These are phyloP conservation scores for Oxytorus armatus DNA, from an alignment of 2,888 invertebrate genomes.

Conservation along the genomic window DNA sequence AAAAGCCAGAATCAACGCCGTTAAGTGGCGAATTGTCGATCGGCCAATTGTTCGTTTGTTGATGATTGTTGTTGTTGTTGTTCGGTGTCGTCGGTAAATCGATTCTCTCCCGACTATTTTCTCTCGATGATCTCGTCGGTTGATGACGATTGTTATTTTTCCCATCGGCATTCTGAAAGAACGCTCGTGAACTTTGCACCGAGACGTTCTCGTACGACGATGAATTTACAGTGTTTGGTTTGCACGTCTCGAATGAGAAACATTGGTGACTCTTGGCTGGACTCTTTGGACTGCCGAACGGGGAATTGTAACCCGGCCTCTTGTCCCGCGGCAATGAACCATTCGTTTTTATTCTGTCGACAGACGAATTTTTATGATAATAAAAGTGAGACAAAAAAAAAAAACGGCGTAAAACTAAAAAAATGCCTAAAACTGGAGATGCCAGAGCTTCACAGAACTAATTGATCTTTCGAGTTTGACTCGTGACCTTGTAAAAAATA, in stretches of 20 bases:
- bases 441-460: too few relatives aligned
- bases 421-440: too few relatives aligned
- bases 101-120: constrained; percentile 41
- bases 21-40: constrained; percentile 43
- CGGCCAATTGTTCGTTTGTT: constrained; percentile 75
- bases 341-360: constrained; percentile 93
- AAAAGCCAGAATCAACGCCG: constrained; percentile 69
- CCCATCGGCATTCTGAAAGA: constrained; percentile 69
- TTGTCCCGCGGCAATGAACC: constrained; percentile 93
- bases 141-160: constrained; percentile 64
- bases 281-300: constrained; percentile 81
- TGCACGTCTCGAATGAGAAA: constrained; percentile 84
- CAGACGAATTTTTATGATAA: too few relatives aligned
- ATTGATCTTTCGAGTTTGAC: too few relatives aligned
- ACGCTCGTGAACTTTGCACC: constrained; percentile 81
- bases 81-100: constrained; percentile 65
- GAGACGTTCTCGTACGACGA: constrained; percentile 80
- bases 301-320: constrained; percentile 83
- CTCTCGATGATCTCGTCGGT: constrained; percentile 38
- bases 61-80: constrained; percentile 75
- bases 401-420: too few relatives aligned
- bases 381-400: too few relatives aligned
- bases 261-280: constrained; percentile 78
- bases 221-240: constrained; percentile 71
- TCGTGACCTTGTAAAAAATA: too few relatives aligned